Evolutionary conservation across 2,888 invertebrate genomes (phyloP).

Genomic region (Pseudoips prasinana): DNA sequence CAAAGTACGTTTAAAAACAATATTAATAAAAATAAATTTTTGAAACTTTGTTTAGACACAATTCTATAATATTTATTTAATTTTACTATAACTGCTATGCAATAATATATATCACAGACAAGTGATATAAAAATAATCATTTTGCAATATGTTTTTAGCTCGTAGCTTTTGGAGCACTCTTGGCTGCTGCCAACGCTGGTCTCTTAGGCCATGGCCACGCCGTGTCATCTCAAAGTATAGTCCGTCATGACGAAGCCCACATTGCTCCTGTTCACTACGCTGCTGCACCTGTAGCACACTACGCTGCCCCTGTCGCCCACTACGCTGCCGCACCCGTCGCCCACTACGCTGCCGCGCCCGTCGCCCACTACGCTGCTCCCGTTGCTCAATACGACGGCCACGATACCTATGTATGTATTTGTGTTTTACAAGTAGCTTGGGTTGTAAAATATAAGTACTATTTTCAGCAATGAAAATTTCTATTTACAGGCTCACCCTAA

Average conservation of each 20-base stretch:
- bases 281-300: slow-evolving; percentile 36
- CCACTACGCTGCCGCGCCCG: slow-evolving; percentile 29
- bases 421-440: no score
- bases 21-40: no score
- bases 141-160: slow-evolving; percentile 16
- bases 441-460: no score
- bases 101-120: no score
- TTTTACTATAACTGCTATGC: no score
- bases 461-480: no score
- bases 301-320: slow-evolving; percentile 33
- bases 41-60: no score
- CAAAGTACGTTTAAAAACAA: slow-evolving; percentile 33
- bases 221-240: slow-evolving; percentile 60
- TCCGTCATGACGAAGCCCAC: slow-evolving; percentile 52
- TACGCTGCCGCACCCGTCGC: slow-evolving; percentile 27
- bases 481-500: slow-evolving; percentile 57
- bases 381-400: slow-evolving; percentile 41
- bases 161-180: slow-evolving; percentile 39
- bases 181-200: slow-evolving; percentile 72
- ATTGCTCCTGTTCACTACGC: slow-evolving; percentile 32
- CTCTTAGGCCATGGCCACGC: slow-evolving; percentile 44
- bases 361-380: slow-evolving; percentile 33
- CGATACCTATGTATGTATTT: slow-evolving; percentile 39
- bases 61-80: no score
- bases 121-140: no score